phyloP scores from a whole-genome alignment of 2,888 invertebrate species.

The Phytoseiulus persimilis region DNA sequence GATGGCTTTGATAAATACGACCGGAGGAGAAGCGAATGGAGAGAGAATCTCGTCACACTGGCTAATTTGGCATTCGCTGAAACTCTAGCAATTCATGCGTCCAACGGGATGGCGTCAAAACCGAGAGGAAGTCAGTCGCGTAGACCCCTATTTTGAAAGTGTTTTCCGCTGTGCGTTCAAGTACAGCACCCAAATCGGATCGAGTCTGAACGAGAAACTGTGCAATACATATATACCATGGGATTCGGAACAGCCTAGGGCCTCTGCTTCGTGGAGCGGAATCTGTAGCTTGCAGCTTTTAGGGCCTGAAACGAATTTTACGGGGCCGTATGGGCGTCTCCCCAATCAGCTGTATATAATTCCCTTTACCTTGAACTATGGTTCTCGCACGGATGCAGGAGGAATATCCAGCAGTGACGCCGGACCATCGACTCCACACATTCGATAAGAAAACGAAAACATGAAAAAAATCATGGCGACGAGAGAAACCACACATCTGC shows the following conservation, averaged over 20 bases:
- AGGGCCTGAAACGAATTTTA: background rate
- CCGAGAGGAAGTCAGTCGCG: background rate
- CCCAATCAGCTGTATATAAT: background rate
- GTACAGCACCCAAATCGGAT: background rate
- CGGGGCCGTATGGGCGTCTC: background rate
- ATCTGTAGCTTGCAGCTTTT: background rate
- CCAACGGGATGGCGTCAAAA: background rate
- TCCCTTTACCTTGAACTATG: background rate
- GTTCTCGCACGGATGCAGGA: background rate
- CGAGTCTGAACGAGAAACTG: background rate
- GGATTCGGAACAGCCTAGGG: background rate
- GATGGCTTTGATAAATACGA: background rate
- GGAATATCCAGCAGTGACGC: background rate
- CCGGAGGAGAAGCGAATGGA: background rate
- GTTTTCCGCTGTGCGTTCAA: background rate
- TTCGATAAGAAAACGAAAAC: background rate
- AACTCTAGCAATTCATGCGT: background rate
- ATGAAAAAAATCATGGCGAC: background rate
- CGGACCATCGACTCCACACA: background rate
- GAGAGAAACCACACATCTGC: constrained; percentile 9
- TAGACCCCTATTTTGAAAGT: background rate
- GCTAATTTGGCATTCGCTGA: background rate
- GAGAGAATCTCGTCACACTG: background rate
- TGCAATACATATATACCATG: background rate
- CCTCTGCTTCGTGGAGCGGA: background rate